A percentile compares a stretch with the other conserved stretches of the same genome.
Evolutionary conservation across 2,113 vertebrate genomes (phyloP).

Genomic region (Xiphorhynchus elegans): DNA sequence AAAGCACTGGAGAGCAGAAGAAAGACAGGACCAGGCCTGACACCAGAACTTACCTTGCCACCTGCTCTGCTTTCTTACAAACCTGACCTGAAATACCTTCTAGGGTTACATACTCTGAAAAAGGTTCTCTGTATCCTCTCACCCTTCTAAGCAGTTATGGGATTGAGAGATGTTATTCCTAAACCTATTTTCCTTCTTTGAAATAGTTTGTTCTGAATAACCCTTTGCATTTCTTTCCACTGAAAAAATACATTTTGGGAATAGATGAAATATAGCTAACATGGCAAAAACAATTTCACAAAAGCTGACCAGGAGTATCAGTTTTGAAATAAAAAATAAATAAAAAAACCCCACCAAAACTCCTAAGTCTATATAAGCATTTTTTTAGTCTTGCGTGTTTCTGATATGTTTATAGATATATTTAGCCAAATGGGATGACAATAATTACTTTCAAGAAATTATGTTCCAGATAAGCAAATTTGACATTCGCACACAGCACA

Average conservation of each 20-base stretch:
- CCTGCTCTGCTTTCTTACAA: background rate
- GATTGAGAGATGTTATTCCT: background rate
- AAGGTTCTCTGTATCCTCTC: background rate
- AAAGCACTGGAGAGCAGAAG: background rate
- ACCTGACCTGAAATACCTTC: background rate
- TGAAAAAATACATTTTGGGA: background rate
- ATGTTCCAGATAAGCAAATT: constrained; percentile 46
- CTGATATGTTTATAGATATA: background rate
- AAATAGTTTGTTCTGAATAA: background rate
- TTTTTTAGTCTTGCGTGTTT: constrained; percentile 7
- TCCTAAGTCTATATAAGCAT: background rate
- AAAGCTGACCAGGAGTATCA: background rate
- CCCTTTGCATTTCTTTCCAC: background rate
- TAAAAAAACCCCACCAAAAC: too few relatives aligned
- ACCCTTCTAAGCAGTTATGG: background rate
- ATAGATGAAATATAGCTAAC: background rate
- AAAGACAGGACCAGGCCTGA: background rate
- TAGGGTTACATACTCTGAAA: background rate
- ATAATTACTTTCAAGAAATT: constrained; percentile 43
- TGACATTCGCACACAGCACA: constrained; percentile 12
- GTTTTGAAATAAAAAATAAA: background rate
- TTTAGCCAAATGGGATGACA: background rate
- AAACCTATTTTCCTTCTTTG: background rate
- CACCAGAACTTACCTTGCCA: background rate
- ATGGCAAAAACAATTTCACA: background rate